Evolutionary conservation across 2,797 vertebrate species (phyloP).

Genomic region (Siniperca scherzeri): DNA sequence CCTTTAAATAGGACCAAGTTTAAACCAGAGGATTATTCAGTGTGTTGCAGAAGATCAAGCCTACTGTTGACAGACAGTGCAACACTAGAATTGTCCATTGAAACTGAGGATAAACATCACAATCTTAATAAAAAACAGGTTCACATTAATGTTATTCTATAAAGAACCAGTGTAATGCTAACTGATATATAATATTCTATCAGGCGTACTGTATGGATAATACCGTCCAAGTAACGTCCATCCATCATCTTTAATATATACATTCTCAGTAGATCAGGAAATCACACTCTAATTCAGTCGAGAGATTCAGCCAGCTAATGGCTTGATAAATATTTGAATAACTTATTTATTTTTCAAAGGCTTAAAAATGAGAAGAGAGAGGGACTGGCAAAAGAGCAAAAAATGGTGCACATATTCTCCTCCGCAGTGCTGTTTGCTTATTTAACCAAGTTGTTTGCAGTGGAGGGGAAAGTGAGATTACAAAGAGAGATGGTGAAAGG

Average conservation of each 20-base stretch:
- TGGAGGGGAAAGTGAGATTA: not conserved
- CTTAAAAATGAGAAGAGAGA: constrained; percentile 20
- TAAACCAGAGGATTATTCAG: not conserved
- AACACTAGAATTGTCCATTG: not conserved
- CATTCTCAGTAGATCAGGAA: constrained; percentile 18
- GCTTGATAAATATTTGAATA: constrained; percentile 40
- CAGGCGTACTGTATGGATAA: not conserved
- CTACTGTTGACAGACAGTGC: not conserved
- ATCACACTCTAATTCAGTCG: not conserved
- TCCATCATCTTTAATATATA: not conserved
- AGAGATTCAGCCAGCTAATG: constrained; percentile 1
- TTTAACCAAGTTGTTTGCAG: not conserved
- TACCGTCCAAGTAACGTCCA: not conserved
- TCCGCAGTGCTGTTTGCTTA: not conserved
- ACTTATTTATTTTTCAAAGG: constrained; percentile 46
- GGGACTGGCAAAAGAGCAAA: not conserved
- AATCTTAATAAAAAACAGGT: not conserved
- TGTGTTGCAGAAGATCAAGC: not conserved
- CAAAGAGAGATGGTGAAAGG: not conserved
- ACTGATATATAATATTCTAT: not conserved
- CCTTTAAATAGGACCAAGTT: not conserved
- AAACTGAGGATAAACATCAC: not conserved
- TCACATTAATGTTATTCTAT: not conserved
- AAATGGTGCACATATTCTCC: not conserved
- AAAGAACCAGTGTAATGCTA: no score